Evolutionary conservation across 2,888 invertebrate genomes (phyloP), one percentile per base, ranked within the genome.

Genomic region (Callyntrura sp.): DNA sequence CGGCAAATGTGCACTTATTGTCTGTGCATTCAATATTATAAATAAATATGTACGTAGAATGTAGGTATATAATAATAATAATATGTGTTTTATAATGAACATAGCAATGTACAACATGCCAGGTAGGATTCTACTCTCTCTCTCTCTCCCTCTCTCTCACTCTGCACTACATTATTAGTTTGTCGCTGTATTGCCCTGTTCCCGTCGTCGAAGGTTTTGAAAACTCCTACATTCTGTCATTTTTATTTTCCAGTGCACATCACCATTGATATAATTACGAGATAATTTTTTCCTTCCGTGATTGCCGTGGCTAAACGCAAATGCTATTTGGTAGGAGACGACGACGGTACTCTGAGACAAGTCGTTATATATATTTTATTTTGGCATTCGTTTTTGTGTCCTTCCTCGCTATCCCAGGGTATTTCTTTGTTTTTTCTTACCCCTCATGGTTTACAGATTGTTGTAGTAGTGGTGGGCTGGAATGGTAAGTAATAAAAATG

Each of bases 221-320:
- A 5, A 51, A n/a, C 51, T 12, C n/a, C 9, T 51, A 11, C 51
- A 51, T 51, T 35, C 35, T 35, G 35, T 35, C 35, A 35, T 35
- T 35, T 35, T 35, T 4, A 4, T 35, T 35, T 84, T 70, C 70
- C 70, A 84, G 35, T 2, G 70, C 55, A 28, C 65, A 65, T 1
- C 12, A 65, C 11, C 11, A 35, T 73, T 73, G 45, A 20, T 35
- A 6, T 73, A 73, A 73, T 73, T 73, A 73, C 73, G 12, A 73
- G 45, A 73, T 73, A 73, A 45, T 73, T 17, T 73, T 45, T 23
- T 45, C 23, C 17, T 73, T 73, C 73, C 28, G 12, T 35, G n/a
- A 28, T 65, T 65, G 17, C 14, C 28, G 25, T 60, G 28, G 25
- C 6, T 14, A 65, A 14, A 28, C 65, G 28, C 14, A 6, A 23